phyloP scores from a whole-genome alignment of 2,797 vertebrate genomes.

The Crenuchus spilurus region DNA sequence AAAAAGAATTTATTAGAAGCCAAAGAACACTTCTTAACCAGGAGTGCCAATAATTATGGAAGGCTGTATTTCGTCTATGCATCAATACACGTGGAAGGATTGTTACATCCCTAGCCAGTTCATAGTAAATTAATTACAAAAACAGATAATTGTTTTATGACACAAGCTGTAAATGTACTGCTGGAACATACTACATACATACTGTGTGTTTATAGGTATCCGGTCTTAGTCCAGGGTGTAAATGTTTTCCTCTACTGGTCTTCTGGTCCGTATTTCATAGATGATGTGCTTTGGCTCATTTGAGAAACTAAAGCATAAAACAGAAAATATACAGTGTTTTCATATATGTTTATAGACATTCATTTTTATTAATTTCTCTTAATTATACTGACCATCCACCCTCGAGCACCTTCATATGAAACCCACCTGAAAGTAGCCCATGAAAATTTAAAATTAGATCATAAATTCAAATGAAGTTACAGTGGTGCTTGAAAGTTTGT shows the following conservation, averaged over 20 bases:
- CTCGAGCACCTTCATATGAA: slow-evolving; percentile 64
- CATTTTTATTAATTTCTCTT: not conserved
- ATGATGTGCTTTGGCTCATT: slow-evolving; percentile 79
- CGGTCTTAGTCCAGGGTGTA: slow-evolving; percentile 74
- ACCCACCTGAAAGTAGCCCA: slow-evolving; percentile 62
- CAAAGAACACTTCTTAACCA: too few species aligned
- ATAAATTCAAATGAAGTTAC: not conserved
- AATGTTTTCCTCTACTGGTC: slow-evolving; percentile 78
- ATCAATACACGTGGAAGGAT: too few species aligned
- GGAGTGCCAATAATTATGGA: too few species aligned
- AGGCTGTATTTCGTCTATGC: too few species aligned
- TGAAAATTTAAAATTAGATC: not conserved
- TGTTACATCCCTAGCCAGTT: too few species aligned
- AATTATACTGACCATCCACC: slow-evolving; percentile 70
- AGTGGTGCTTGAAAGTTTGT: not conserved
- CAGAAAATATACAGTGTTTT: not conserved
- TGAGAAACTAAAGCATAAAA: slow-evolving; percentile 67
- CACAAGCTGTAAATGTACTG: too few species aligned
- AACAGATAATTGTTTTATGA: too few species aligned
- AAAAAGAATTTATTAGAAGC: too few species aligned
- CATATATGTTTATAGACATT: not conserved
- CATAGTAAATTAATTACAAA: too few species aligned
- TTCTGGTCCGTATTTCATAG: slow-evolving; percentile 78
- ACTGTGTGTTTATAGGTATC: slow-evolving; percentile 7
- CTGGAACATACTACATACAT: not conserved